Percentiles rank a stretch among this genome's conserved stretches.
Conservation (phyloP, 2,113 vertebrate genomes). For the Corythoichthys haematopterus region DNA sequence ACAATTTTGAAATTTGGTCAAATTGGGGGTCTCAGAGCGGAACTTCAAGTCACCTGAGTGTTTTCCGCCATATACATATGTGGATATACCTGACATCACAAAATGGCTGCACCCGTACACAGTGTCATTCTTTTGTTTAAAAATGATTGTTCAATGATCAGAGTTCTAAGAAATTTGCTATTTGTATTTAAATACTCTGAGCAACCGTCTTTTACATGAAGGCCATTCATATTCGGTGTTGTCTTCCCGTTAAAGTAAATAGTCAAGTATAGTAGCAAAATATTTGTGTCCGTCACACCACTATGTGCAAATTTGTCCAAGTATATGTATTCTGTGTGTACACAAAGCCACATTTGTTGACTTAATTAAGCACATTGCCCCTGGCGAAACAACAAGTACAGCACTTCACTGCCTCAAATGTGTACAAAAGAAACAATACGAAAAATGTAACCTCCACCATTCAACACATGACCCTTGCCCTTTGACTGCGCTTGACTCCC, state of each 20-base stretch:
- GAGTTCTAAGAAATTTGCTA: too few species aligned
- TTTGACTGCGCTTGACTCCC: not conserved
- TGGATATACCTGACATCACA: too few species aligned
- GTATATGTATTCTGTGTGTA: not conserved
- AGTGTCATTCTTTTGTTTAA: too few species aligned
- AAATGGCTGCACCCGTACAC: too few species aligned
- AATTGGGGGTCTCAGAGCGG: too few species aligned
- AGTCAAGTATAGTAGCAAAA: not conserved
- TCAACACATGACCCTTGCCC: not conserved
- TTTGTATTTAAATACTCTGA: too few species aligned
- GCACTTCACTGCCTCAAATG: slow-evolving; percentile 61
- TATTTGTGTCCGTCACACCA: not conserved
- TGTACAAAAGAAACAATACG: not conserved
- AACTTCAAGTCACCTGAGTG: too few species aligned
- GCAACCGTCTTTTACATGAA: too few species aligned
- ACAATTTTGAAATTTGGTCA: too few species aligned
- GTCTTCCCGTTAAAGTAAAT: not conserved
- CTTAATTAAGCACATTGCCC: slow-evolving; percentile 61
- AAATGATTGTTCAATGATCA: too few species aligned
- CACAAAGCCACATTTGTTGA: slow-evolving; percentile 11
- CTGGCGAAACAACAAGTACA: slow-evolving; percentile 46
- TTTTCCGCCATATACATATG: too few species aligned
- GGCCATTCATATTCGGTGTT: too few species aligned
- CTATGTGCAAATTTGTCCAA: not conserved
- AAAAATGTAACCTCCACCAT: not conserved